Evolutionary conservation across 2,113 vertebrate genomes (phyloP).

Genomic region (Lepisosteus osseus): DNA sequence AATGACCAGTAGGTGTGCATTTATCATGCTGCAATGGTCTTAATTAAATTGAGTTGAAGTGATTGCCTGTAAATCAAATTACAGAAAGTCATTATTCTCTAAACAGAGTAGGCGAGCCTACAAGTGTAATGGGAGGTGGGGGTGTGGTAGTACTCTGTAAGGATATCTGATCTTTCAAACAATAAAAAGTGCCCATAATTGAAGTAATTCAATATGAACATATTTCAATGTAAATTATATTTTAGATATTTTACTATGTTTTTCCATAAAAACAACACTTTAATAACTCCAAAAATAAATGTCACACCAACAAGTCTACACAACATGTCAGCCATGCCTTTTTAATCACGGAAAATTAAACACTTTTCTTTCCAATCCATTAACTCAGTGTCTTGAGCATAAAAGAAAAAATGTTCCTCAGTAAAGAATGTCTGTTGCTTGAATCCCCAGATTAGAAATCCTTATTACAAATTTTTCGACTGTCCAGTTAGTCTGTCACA

Average conservation of each 20-base stretch:
- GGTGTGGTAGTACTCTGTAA: constrained; percentile 43
- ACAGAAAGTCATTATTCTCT: constrained; percentile 67
- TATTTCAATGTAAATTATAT: background rate
- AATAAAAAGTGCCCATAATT: constrained; percentile 18
- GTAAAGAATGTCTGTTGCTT: too few relatives aligned
- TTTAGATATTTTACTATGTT: background rate
- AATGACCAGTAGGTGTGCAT: constrained; percentile 73
- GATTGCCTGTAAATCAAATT: constrained; percentile 72
- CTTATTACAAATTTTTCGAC: too few relatives aligned
- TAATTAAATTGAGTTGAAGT: constrained; percentile 71
- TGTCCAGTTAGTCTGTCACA: too few relatives aligned
- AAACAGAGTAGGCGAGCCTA: constrained; percentile 54
- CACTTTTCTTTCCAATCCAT: too few relatives aligned
- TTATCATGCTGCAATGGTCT: constrained; percentile 68
- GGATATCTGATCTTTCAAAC: constrained; percentile 13
- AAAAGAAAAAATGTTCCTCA: too few relatives aligned
- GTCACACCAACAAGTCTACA: too few relatives aligned
- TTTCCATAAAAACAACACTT: too few relatives aligned
- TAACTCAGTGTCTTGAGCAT: too few relatives aligned
- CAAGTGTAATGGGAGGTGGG: constrained; percentile 52
- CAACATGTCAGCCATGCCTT: too few relatives aligned
- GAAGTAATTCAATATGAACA: background rate
- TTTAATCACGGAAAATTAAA: too few relatives aligned
- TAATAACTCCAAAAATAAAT: too few relatives aligned
- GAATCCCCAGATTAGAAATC: too few relatives aligned